phyloP scores from a whole-genome alignment of 2,888 invertebrate species.

The Listrodromus nycthemerus region DNA sequence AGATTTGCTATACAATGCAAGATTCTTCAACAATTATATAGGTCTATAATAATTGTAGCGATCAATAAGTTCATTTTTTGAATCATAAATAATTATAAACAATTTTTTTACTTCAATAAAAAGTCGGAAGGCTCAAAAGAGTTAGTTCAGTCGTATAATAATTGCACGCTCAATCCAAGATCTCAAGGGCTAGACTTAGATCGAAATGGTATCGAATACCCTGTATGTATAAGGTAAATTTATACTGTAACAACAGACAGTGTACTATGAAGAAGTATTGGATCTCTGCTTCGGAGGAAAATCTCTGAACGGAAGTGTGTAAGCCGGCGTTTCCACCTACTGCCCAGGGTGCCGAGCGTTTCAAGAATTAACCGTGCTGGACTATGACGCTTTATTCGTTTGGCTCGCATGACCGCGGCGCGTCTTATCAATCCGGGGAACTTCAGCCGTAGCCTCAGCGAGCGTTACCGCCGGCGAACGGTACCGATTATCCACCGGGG shows the following conservation, averaged over 20 bases:
- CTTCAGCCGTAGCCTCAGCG: constrained; percentile 24
- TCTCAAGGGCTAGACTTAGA: no score
- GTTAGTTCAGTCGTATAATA: no score
- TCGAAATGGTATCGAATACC: no score
- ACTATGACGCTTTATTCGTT: constrained; percentile 39
- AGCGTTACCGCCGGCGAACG: constrained; percentile 24
- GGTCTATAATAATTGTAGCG: no score
- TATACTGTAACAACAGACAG: background rate
- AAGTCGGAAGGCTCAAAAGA: no score
- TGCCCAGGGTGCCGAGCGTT: background rate
- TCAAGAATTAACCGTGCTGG: constrained; percentile 32
- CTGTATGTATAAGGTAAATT: background rate
- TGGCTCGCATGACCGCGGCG: constrained; percentile 47
- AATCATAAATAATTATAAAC: no score
- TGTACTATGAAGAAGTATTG: background rate
- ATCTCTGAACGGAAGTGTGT: constrained; percentile 3
- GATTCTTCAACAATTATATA: no score
- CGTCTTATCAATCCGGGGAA: constrained; percentile 50
- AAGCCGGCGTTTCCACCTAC: background rate
- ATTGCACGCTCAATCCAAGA: no score
- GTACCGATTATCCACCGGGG: constrained; percentile 59
- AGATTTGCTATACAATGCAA: no score
- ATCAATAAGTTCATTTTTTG: no score
- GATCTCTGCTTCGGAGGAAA: background rate
- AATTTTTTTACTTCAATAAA: no score